Base-by-base conservation (phyloP, 2,888 invertebrate species). In the Corythucha ciliata region DNA sequence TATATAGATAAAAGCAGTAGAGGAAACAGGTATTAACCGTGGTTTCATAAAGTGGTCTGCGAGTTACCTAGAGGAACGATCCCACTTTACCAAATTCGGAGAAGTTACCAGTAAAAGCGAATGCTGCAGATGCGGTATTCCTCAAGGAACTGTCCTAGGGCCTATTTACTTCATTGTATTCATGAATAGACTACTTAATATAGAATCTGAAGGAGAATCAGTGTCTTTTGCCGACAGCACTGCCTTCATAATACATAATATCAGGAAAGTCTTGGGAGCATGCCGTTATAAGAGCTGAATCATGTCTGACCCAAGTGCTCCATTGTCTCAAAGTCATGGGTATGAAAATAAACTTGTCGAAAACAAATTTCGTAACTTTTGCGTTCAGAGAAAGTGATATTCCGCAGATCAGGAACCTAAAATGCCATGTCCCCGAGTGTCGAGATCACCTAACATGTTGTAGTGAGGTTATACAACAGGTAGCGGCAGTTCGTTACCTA, bases 331-430 rank as follows among this genome's bases (percentile, higher is more conserved):
- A 47, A 7, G 33, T 25, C 7, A 4, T 41, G 12, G 33, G 41
- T 18, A 26, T 49, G 40, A 32, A 21, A n/a, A 8, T 49, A 16
- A 49, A 49, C 24, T 26, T 10, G 21, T 33, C 12, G 16, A 46
- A 46, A 22, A 46, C 46, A 8, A 27, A 48, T 48, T 48, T 26
- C 37, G 16, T 48, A 1, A 24, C 48, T 7, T 48, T 49, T 20
- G 10, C 32, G 12, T 16, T 42, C 16, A 8, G 16, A 7, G 7
- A 32, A 7, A 42, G 12, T 33, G n/a, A 10, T n/a, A 42, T 16
- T 25, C 42, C 37, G 6, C 7, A n/a, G n/a, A 14, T 26, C 12
- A 24, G 37, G 7, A 25, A 10, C 4, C 18, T n/a, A 14, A 48
- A 21, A 5, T 12, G 37, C 8, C 48, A 48, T 20, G 8, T n/a